These are phyloP conservation scores for Odocoileus virginianus DNA, from an alignment of 2,113 vertebrate genomes.

Conservation along the genomic window DNA sequence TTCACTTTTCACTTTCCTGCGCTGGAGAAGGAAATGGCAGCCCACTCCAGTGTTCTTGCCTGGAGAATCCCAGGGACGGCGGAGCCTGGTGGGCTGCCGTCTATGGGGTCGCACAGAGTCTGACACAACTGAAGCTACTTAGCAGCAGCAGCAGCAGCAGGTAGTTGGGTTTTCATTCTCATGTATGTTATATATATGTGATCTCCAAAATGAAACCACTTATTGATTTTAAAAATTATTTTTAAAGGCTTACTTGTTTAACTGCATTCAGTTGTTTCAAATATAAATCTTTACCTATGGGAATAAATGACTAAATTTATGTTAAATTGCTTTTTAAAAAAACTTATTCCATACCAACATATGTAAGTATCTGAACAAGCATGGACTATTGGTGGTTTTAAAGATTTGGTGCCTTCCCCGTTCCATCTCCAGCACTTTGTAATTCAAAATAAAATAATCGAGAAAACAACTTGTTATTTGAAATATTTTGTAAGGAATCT, in stretches of 20 bases:
- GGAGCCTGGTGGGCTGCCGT: too few species aligned
- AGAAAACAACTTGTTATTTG: neutral
- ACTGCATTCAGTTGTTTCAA: neutral
- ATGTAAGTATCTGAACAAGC: neutral
- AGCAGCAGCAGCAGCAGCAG: too few species aligned
- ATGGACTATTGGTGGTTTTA: neutral
- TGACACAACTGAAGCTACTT: too few species aligned
- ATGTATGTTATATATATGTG: neutral
- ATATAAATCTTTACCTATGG: neutral
- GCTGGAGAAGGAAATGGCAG: too few species aligned
- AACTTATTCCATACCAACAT: neutral
- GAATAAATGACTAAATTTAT: neutral
- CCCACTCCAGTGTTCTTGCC: too few species aligned
- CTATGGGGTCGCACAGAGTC: too few species aligned
- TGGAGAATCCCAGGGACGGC: too few species aligned
- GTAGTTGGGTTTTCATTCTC: neutral
- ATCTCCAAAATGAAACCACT: neutral
- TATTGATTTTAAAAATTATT: constrained; percentile 1
- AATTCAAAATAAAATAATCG: constrained; percentile 19
- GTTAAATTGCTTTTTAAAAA: neutral
- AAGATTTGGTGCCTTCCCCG: neutral
- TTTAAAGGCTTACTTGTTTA: neutral
- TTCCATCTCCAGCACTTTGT: neutral
- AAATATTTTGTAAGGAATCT: neutral
- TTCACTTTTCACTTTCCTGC: too few species aligned